These are phyloP conservation scores for Bombus confusus DNA, from an alignment of 1,140 invertebrate genomes.

Conservation along the genomic window DNA sequence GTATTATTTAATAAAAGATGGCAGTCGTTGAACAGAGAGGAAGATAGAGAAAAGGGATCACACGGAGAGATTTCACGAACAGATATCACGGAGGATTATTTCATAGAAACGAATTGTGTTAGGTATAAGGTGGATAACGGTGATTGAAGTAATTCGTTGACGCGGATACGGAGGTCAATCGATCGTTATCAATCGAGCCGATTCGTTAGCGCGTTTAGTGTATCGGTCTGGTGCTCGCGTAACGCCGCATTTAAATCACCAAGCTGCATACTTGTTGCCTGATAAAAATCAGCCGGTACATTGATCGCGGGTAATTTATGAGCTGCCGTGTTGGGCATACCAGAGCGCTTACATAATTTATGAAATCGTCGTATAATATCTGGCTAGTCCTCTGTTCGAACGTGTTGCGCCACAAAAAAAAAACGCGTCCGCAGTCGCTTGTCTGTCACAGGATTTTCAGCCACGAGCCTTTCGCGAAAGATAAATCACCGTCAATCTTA, in stretches of 20 bases:
- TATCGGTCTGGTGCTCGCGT: constrained; percentile 3
- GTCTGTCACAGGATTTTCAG: constrained; percentile 13
- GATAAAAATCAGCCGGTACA: constrained; percentile 29
- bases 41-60: not conserved
- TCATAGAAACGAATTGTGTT: not conserved
- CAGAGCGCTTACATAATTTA: constrained; percentile 35
- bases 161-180: not conserved
- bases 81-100: not conserved
- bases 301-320: constrained; percentile 39
- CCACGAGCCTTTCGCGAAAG: not conserved
- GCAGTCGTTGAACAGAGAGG: not conserved
- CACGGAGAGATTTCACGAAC: not conserved
- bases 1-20: not conserved
- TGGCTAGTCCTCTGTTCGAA: not conserved
- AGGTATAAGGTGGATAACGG: not conserved
- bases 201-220: constrained; percentile 6
- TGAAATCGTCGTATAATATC: constrained; percentile 37
- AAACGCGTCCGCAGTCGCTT: not conserved
- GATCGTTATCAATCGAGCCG: constrained; percentile 38
- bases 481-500: constrained; percentile 10
- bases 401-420: not conserved
- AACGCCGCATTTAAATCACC: constrained; percentile 27
- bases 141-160: constrained; percentile 4
- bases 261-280: not conserved
- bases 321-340: constrained; percentile 17